Conservation (phyloP, 2,888 invertebrate genomes). For the Notodonta ziczac region DNA sequence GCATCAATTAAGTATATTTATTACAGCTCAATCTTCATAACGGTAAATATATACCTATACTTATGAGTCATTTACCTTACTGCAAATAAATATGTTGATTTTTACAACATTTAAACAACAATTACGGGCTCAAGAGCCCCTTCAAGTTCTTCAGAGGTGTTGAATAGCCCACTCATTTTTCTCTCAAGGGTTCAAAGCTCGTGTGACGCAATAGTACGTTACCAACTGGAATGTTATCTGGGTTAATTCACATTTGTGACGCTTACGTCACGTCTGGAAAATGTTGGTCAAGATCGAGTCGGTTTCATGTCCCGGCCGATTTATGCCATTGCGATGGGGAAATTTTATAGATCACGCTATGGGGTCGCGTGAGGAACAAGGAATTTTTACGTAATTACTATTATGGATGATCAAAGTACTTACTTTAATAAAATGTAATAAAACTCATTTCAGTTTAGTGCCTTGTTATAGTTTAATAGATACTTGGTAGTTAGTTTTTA, state of each 20-base stretch:
- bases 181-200: constrained; percentile 5
- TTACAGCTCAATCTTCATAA: too few species aligned
- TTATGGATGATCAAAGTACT: neutral
- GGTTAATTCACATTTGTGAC: constrained; percentile 47
- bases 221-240: constrained; percentile 39
- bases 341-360: constrained; percentile 43
- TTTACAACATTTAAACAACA: neutral
- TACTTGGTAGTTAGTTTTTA: too few species aligned
- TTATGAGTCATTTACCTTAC: neutral
- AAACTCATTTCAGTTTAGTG: neutral
- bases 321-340: constrained; percentile 30
- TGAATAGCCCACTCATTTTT: neutral
- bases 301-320: constrained; percentile 39
- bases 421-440: neutral
- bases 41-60: too few species aligned
- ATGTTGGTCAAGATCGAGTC: constrained; percentile 46
- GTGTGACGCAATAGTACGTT: constrained; percentile 1
- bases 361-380: constrained; percentile 19
- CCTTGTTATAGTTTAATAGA: too few species aligned
- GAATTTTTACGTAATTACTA: neutral
- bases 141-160: neutral
- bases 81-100: neutral
- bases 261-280: constrained; percentile 44
- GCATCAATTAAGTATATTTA: too few species aligned
- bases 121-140: neutral